phyloP scores from a whole-genome alignment of 2,888 invertebrate genomes.

The Furcula furcula region DNA sequence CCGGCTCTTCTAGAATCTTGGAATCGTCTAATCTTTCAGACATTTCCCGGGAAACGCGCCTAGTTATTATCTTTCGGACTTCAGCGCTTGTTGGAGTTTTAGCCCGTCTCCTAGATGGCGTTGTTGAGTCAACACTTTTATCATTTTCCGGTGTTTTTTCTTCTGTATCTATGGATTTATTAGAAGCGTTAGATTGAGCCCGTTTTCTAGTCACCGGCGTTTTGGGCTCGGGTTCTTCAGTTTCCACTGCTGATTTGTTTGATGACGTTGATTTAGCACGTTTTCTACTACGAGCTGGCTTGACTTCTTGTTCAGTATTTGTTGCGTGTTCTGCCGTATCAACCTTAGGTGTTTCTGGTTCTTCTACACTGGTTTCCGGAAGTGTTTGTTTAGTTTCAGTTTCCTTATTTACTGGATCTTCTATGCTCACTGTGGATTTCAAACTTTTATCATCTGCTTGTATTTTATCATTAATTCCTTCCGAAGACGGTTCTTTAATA shows the following conservation, averaged over 20 bases:
- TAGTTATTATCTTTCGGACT: conserved; percentile 59
- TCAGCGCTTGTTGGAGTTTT: conserved; percentile 60
- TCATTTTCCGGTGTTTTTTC: conserved; percentile 41
- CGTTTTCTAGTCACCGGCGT: conserved; percentile 58
- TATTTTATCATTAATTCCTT: no score
- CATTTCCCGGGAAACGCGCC: conserved; percentile 64
- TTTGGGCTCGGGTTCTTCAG: conserved; percentile 28
- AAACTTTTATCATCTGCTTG: no score
- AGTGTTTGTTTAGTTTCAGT: conserved; percentile 5
- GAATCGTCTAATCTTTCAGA: conserved; percentile 50
- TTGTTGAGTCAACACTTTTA: conserved; percentile 12
- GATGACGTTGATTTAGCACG: conserved; percentile 41
- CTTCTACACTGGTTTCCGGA: not conserved
- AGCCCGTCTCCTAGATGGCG: conserved; percentile 39
- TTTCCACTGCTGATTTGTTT: conserved; percentile 27
- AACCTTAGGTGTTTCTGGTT: not conserved
- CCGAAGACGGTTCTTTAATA: no score
- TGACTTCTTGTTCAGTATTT: conserved; percentile 11
- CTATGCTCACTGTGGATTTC: no score
- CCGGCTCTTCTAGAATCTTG: conserved; percentile 42
- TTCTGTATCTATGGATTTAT: conserved; percentile 42
- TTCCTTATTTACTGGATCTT: no score
- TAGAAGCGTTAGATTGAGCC: conserved; percentile 50
- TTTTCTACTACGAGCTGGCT: conserved; percentile 27
- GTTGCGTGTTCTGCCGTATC: not conserved